Evolutionary conservation across 2,113 vertebrate genomes (phyloP).

Genomic region (Nycticebus coucang): DNA sequence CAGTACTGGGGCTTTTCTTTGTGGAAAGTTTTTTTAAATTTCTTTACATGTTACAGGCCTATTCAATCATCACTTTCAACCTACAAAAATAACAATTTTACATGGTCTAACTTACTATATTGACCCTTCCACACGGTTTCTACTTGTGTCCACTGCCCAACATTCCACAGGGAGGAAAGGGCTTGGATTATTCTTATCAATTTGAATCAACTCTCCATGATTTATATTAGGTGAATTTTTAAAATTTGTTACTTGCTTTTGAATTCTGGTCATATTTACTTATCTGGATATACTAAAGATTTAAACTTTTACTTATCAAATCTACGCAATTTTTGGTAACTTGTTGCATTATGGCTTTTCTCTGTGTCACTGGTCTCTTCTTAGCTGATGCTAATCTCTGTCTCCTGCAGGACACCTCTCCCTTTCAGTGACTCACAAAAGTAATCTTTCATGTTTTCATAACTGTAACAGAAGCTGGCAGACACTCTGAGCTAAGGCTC

Average conservation of each 20-base stretch:
- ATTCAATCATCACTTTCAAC: background rate
- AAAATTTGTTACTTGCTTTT: background rate
- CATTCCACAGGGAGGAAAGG: too few species aligned
- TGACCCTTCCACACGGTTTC: background rate
- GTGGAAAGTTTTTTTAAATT: background rate
- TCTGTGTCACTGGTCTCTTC: background rate
- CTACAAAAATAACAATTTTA: background rate
- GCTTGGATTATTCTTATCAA: background rate
- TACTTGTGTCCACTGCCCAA: background rate
- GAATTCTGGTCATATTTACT: background rate
- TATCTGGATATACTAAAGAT: background rate
- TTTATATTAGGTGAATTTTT: background rate
- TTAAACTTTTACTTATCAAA: background rate
- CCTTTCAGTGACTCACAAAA: background rate
- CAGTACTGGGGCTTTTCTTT: background rate
- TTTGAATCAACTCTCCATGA: background rate
- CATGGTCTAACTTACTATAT: background rate
- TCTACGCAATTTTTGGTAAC: background rate
- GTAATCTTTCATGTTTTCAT: background rate
- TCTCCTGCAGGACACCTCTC: background rate
- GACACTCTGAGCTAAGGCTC: accelerated
- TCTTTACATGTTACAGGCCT: background rate
- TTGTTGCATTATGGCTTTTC: background rate
- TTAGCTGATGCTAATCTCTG: background rate
- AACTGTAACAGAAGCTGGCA: background rate